A percentile compares a stretch with the other conserved stretches of the same genome.
Evolutionary conservation across 2,113 vertebrate genomes (phyloP).

Genomic region (Bothrops jararaca): DNA sequence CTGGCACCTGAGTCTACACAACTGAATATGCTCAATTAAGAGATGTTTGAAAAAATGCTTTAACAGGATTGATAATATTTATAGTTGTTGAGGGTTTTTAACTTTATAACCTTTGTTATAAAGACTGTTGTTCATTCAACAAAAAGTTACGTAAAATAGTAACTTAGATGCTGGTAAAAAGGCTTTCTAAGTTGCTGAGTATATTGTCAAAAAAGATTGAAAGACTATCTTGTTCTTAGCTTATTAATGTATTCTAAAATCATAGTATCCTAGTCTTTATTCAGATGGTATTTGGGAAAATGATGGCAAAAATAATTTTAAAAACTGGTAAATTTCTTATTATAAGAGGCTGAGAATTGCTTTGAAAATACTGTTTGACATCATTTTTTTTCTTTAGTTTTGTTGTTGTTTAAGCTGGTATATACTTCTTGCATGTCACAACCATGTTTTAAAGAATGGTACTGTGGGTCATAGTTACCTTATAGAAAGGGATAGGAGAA

Average conservation of each 20-base stretch:
- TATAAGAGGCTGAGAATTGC: background rate
- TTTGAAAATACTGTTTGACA: background rate
- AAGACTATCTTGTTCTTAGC: background rate
- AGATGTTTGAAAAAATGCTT: background rate
- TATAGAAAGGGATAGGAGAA: background rate
- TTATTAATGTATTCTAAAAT: background rate
- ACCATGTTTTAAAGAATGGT: background rate
- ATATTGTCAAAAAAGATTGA: background rate
- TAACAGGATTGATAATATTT: background rate
- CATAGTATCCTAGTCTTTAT: background rate
- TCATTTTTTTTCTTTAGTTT: background rate
- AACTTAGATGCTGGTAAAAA: background rate
- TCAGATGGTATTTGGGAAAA: background rate
- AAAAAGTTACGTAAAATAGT: background rate
- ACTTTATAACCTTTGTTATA: background rate
- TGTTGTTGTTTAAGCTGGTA: background rate
- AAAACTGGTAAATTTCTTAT: background rate
- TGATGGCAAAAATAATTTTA: background rate
- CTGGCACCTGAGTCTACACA: background rate
- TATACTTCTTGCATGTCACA: background rate
- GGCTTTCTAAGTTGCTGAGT: background rate
- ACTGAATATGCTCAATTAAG: background rate
- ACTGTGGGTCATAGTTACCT: background rate
- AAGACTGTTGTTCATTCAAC: background rate
- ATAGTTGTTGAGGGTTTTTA: background rate